These are phyloP conservation scores for Drosophila emarginata DNA, from an alignment of 2,888 invertebrate genomes.

Conservation along the genomic window DNA sequence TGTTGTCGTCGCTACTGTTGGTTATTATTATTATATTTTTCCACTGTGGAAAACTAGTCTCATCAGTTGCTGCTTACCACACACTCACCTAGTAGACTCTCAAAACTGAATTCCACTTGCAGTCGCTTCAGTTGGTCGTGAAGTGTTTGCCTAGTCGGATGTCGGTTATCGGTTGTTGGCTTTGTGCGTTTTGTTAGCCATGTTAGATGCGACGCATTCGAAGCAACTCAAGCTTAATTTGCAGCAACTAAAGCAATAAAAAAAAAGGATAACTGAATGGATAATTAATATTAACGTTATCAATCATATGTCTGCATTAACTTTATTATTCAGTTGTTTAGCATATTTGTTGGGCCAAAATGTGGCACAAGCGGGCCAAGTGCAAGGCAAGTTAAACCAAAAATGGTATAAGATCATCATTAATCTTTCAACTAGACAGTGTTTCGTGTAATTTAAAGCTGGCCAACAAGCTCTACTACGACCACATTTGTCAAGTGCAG, in stretches of 20 bases:
- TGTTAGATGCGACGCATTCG: constrained; percentile 35
- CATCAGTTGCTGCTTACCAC: constrained; percentile 36
- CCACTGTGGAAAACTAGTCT: constrained; percentile 58
- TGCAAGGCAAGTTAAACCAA: constrained; percentile 65
- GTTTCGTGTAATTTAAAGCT: constrained; percentile 46
- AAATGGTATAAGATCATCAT: constrained; percentile 32
- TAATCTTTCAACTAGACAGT: constrained; percentile 32
- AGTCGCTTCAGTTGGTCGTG: constrained; percentile 72
- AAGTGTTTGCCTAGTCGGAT: constrained; percentile 76
- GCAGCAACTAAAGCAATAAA: too few relatives aligned
- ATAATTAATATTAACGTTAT: background rate
- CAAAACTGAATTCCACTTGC: constrained; percentile 28
- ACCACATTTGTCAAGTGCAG: constrained; percentile 52
- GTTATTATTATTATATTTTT: constrained; percentile 26
- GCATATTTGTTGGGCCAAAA: constrained; percentile 16
- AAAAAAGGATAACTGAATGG: constrained; percentile 23
- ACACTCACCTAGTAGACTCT: constrained; percentile 23
- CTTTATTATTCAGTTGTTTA: constrained; percentile 2
- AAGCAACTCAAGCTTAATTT: too few relatives aligned
- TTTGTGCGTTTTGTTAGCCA: constrained; percentile 39
- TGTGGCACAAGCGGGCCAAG: constrained; percentile 44
- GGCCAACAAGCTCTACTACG: constrained; percentile 28
- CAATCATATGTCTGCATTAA: constrained; percentile 15
- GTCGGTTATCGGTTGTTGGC: constrained; percentile 27
- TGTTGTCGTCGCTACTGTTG: constrained; percentile 20